These are phyloP conservation scores for Lypha dubia DNA, from an alignment of 2,888 invertebrate species.

Conservation along the genomic window DNA sequence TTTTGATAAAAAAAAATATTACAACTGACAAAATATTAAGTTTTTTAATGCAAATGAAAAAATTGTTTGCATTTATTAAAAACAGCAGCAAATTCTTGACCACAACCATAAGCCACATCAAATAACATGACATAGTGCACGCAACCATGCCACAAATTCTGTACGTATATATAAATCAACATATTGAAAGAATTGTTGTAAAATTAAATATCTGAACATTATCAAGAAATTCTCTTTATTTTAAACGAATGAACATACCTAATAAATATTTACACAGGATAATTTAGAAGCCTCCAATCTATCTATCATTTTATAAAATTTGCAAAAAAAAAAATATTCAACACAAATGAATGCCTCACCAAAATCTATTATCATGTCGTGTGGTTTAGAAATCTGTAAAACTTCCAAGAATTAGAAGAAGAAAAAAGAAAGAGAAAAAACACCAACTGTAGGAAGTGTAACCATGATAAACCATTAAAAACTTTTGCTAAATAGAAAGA, in stretches of 20 bases:
- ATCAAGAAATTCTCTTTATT: background rate
- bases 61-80: too few relatives aligned
- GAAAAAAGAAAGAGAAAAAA: background rate
- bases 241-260: background rate
- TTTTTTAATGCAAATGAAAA: too few relatives aligned
- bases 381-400: slow-evolving; percentile 39
- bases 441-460: slow-evolving; percentile 48
- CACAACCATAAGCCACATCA: too few relatives aligned
- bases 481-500: background rate
- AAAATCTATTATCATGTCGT: slow-evolving; percentile 23
- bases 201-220: too few relatives aligned
- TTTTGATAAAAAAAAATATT: too few relatives aligned
- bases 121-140: too few relatives aligned
- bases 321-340: background rate
- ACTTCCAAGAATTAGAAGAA: background rate
- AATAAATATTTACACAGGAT: background rate
- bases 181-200: too few relatives aligned
- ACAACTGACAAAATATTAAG: too few relatives aligned
- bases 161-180: too few relatives aligned
- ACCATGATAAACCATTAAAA: slow-evolving; percentile 53
- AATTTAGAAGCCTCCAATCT: background rate
- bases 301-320: slow-evolving; percentile 15
- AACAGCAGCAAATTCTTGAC: too few relatives aligned
- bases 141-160: too few relatives aligned
- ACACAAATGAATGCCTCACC: background rate